phyloP scores from a whole-genome alignment of 2,113 vertebrate species.

The cat (Felis catus) region DNA sequence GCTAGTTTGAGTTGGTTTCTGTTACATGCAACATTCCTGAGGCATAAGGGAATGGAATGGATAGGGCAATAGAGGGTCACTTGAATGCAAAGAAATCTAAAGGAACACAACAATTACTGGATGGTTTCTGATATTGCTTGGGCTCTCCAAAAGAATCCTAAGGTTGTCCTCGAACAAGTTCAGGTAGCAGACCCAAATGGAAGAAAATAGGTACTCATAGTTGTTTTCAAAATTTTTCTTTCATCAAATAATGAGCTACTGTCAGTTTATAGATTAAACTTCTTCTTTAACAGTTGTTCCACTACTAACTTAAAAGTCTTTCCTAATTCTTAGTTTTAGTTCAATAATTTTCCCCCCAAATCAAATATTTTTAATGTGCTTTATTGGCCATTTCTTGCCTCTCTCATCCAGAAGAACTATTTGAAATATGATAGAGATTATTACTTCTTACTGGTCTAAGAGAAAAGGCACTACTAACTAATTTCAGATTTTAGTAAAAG shows the following conservation, averaged over 20 bases:
- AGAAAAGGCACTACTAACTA: conserved; percentile 45
- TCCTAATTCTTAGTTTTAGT: conserved; percentile 34
- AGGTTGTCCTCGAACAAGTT: neutral
- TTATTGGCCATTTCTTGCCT: neutral
- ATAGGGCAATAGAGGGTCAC: neutral
- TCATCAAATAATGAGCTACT: neutral
- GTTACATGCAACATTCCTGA: neutral
- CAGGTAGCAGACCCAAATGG: neutral
- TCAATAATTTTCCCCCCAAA: neutral
- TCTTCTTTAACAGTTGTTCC: neutral
- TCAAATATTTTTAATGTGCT: neutral
- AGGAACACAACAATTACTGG: neutral
- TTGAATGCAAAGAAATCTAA: neutral
- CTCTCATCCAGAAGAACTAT: neutral
- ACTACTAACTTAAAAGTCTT: neutral
- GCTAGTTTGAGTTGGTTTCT: neutral
- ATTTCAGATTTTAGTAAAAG: conserved; percentile 30
- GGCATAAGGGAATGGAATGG: too few species aligned
- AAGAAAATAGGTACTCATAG: neutral
- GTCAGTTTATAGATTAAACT: neutral
- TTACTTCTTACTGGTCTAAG: neutral
- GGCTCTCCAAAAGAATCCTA: neutral
- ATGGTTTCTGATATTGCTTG: neutral
- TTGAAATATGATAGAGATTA: neutral
- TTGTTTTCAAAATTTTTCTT: conserved; percentile 28